Conservation (phyloP, 2,888 invertebrate genomes). For the Platerodrilus igneus region DNA sequence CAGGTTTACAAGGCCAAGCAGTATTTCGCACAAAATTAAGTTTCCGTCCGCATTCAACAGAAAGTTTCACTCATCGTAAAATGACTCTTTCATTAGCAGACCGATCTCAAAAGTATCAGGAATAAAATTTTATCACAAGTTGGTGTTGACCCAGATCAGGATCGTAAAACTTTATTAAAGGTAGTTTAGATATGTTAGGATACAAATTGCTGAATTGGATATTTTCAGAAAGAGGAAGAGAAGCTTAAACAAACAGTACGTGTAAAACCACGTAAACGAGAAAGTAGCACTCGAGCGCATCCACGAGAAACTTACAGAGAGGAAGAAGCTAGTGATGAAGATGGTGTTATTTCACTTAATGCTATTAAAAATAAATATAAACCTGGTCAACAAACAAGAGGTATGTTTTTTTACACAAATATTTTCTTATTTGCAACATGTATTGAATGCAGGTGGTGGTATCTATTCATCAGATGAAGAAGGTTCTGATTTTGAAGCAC, state of each 20-base stretch:
- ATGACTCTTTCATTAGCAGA: constrained; percentile 98
- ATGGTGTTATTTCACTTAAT: constrained; percentile 84
- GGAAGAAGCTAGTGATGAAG: constrained; percentile 89
- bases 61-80: constrained; percentile 97
- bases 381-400: constrained; percentile 49
- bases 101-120: constrained; percentile 79
- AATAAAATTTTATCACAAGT: constrained; percentile 92
- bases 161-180: constrained; percentile 86
- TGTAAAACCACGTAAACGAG: constrained; percentile 48
- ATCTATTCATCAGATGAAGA: constrained; percentile 90
- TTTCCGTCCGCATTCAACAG: constrained; percentile 97
- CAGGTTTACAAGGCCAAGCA: constrained; percentile 95
- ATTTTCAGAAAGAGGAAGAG: constrained; percentile 89
- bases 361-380: constrained; percentile 96
- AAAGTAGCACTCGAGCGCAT: constrained; percentile 40
- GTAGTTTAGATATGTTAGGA: too few relatives aligned
- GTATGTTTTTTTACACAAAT: too few relatives aligned
- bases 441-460: constrained; percentile 51
- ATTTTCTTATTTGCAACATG: too few relatives aligned
- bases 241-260: constrained; percentile 85
- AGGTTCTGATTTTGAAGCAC: constrained; percentile 76
- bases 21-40: constrained; percentile 95
- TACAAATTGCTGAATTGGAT: too few relatives aligned
- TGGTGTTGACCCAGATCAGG: constrained; percentile 90
- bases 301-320: constrained; percentile 54